Evolutionary conservation across 1,140 invertebrate species (phyloP), one percentile per base, ranked within the genome.

Genomic region (Choristoneura fumiferana): DNA sequence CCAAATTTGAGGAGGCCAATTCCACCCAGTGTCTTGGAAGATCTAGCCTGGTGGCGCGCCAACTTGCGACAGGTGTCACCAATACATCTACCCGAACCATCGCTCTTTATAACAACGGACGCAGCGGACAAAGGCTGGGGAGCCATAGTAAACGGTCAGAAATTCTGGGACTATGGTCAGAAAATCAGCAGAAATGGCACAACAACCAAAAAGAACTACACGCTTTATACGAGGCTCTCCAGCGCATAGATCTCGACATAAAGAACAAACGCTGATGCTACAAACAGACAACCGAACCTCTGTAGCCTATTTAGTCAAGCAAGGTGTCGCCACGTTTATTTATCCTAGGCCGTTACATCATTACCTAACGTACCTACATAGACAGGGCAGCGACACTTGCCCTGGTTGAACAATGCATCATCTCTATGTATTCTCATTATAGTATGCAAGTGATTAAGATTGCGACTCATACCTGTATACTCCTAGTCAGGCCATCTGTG

Each of bases 201-300:
- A 61, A 55, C 59, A 68, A 68, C 18, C 4, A 13, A 14, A 68
- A 68, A 13, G 61, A 68, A 38, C 53, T 68, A 0, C 56, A 15
- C 14, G n/a, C 57, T 0, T 22, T 63, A 3, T 18, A 8, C 9
- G 33, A 54, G 10, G 57, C 58, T 4, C 29, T 67, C 5, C 8
- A 1, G 0, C 35, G n/a, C 37, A 54, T n/a, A 10, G 0, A 5
- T 10, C 8, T 14, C 1, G 4, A 14, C 0, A 1, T 62, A 17
- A 10, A 9, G 22, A 10, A 14, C 0, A 29, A 13, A 29, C 57
- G 5, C 13, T 67, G 0, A 54, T 67, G 54, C 1, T 62, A 12
- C 64, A 67, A 13, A 43, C 60, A 38, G 64, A 62, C 64, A 67
- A 62, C 15, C 39, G 39, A 8, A 40, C 39, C 3, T n/a, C n/a